Evolutionary conservation across 2,797 vertebrate genomes (phyloP).

Genomic region (Chrosomus eos): DNA sequence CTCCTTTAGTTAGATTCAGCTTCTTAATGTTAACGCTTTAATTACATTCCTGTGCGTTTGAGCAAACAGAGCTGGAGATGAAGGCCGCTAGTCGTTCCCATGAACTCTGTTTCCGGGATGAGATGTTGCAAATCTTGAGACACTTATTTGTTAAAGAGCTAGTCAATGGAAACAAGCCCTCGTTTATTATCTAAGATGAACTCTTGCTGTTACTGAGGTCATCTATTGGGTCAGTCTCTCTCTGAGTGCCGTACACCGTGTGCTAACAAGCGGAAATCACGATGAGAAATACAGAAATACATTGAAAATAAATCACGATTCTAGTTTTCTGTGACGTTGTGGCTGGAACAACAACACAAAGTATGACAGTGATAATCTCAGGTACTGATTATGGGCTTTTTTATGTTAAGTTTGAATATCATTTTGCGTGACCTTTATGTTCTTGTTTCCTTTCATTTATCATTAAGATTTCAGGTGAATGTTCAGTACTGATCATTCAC

Average conservation of each 20-base stretch:
- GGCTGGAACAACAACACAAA: too few relatives aligned
- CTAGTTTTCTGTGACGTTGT: too few relatives aligned
- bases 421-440: too few relatives aligned
- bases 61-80: constrained; percentile 43
- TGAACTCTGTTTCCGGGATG: background rate
- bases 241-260: background rate
- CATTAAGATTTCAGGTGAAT: too few relatives aligned
- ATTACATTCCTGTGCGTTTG: constrained; percentile 72
- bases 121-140: constrained; percentile 27
- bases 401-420: too few relatives aligned
- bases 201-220: background rate
- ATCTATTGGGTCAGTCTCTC: background rate
- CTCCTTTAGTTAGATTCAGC: constrained; percentile 73
- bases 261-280: background rate
- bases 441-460: too few relatives aligned
- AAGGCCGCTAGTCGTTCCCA: constrained; percentile 44
- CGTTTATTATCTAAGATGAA: background rate
- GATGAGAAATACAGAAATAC: too few relatives aligned
- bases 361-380: background rate
- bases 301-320: background rate
- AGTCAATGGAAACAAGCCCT: background rate
- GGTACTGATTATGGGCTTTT: background rate
- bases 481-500: too few relatives aligned
- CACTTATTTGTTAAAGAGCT: constrained; percentile 9
- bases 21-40: constrained; percentile 74